Conservation (phyloP, 2,888 invertebrate species). For the Philereme transversata region DNA sequence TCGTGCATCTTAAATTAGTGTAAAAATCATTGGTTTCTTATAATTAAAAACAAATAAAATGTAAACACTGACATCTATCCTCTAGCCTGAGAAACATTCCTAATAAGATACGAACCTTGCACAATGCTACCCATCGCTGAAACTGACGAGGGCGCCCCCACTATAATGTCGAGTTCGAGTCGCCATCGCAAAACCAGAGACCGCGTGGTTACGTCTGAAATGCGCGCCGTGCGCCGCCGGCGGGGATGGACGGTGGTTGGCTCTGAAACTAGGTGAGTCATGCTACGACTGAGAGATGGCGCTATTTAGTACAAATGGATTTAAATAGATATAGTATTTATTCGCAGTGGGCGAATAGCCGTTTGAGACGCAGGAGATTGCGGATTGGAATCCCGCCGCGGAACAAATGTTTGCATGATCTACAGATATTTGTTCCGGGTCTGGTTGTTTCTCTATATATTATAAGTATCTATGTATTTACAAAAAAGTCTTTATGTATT, state of each 20-base stretch:
- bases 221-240: constrained; percentile 82
- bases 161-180: constrained; percentile 49
- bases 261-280: constrained; percentile 87
- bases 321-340: no score
- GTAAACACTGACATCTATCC: constrained; percentile 53
- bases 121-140: constrained; percentile 76
- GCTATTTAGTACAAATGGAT: constrained; percentile 35
- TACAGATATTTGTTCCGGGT: no score
- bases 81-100: constrained; percentile 33
- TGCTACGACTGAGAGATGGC: constrained; percentile 58
- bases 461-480: no score
- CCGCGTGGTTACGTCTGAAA: constrained; percentile 74
- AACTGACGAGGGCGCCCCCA: constrained; percentile 69
- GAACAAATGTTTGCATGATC: no score
- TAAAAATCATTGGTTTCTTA: neutral
- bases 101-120: constrained; percentile 27
- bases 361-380: no score
- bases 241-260: constrained; percentile 91
- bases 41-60: neutral
- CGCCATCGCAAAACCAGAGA: constrained; percentile 71
- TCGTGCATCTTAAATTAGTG: neutral
- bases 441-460: no score
- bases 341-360: no score
- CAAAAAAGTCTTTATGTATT: no score
- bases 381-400: no score